phyloP scores from a whole-genome alignment of 2,797 vertebrate genomes.

The Tokudaia muenninki region DNA sequence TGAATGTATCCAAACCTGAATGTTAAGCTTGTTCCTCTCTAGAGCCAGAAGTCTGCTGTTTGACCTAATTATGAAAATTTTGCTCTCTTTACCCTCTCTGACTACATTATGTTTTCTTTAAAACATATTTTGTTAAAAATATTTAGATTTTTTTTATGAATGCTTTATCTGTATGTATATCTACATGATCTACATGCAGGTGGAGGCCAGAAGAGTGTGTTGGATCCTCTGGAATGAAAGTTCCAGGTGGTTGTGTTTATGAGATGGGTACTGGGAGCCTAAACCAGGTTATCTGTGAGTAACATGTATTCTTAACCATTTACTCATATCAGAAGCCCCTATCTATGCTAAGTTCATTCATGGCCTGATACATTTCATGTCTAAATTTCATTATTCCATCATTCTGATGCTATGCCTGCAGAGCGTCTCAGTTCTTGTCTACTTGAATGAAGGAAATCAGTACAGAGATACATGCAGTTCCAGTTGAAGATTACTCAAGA shows the following conservation, averaged over 20 bases:
- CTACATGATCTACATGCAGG: too few relatives aligned
- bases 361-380: not conserved
- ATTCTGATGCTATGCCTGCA: not conserved
- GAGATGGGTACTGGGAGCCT: not conserved
- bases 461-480: not conserved
- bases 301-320: not conserved
- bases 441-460: not conserved
- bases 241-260: not conserved
- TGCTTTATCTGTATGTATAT: not conserved
- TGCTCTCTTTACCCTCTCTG: not conserved
- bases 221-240: not conserved
- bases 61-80: not conserved
- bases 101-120: not conserved
- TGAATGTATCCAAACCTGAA: not conserved
- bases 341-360: not conserved
- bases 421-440: not conserved
- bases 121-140: not conserved
- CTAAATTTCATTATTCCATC: not conserved
- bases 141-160: not conserved
- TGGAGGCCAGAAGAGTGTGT: not conserved
- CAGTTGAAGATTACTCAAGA: not conserved
- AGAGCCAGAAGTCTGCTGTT: not conserved
- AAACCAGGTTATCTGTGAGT: not conserved
- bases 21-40: not conserved
- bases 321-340: not conserved